Base-by-base conservation (phyloP, 2,888 invertebrate species). In the Volucella inflata region DNA sequence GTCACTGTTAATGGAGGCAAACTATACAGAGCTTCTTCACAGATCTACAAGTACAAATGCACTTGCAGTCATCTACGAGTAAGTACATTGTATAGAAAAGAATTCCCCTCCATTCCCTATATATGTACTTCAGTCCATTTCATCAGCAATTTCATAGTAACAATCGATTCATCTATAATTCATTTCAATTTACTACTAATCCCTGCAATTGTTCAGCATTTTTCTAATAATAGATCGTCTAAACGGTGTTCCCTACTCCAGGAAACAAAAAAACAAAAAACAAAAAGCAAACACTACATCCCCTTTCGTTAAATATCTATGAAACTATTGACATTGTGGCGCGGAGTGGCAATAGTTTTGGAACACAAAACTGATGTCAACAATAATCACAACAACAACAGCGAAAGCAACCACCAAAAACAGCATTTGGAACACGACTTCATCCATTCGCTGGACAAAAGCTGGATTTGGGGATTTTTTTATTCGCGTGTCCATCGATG, bases 301-400 rank as follows among this genome's bases (percentile, higher is more conserved):
- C 74, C 40, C 42, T 16, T 48, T 38, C 30, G 14, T 36, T 17
- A 6, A 21, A 11, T 21, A 46, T 14, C 59, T 12, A 14, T 53
- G 12, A 40, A 64, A 17, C 64, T 75, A 68, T 75, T 81, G 74
- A 62, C 80, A 75, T 70, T 57, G 9, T 59, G 2, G 10, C 40
- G 51, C 50, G 6, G 30, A 6, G 30, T 30, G 30, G 65, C 67
- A 55, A 75, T 79, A 84, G 79, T 84, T 84, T 79, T 60, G 53
- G 64, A 74, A 40, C 75, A 74, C 51, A 55, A 84, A 70, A 57
- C 17, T 62, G 65, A 82, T 84, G 80, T 84, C 79, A 84, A 84
- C 70, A 67, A 64, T 64, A 70, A 36, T 70, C 65, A 48, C 38
- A 42, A 64, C 70, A 64, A 36, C 77, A 71, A 48, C 44, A 42